Evolutionary conservation across 1,140 invertebrate genomes (phyloP).

Genomic region (Berghia stephanieae): DNA sequence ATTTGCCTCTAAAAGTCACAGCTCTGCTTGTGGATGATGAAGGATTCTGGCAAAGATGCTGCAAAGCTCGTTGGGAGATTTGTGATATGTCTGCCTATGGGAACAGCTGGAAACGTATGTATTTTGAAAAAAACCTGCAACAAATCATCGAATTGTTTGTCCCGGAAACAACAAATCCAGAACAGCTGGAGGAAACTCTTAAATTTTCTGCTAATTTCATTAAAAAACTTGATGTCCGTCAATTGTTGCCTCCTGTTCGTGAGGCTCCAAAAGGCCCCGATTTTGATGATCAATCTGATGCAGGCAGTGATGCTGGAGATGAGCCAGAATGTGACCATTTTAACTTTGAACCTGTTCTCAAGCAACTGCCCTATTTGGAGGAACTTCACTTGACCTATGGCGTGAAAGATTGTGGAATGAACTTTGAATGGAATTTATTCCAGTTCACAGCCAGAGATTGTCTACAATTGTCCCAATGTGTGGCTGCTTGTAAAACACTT

Average conservation of each 20-base stretch:
- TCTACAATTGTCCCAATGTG: constrained; percentile 62
- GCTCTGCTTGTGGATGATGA: constrained; percentile 64
- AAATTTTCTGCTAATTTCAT: constrained; percentile 61
- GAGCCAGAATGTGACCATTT: constrained; percentile 66
- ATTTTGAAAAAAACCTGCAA: constrained; percentile 66
- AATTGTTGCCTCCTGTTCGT: constrained; percentile 66
- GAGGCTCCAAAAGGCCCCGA: constrained; percentile 61
- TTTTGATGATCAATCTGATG: constrained; percentile 62
- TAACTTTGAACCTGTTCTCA: constrained; percentile 63
- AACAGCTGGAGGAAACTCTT: constrained; percentile 60
- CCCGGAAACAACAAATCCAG: constrained; percentile 62
- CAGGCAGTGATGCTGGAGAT: constrained; percentile 61
- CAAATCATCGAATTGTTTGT: constrained; percentile 66
- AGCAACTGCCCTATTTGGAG: constrained; percentile 58
- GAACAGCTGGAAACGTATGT: constrained; percentile 66
- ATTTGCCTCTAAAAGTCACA: constrained; percentile 65
- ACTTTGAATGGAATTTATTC: constrained; percentile 68
- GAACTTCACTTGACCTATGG: constrained; percentile 65
- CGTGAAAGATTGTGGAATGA: constrained; percentile 67
- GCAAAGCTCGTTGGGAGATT: constrained; percentile 64
- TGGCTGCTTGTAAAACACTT: constrained; percentile 59
- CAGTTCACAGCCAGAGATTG: constrained; percentile 67
- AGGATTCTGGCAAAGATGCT: constrained; percentile 66
- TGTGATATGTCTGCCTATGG: constrained; percentile 64
- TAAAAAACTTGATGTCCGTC: constrained; percentile 59